These are phyloP conservation scores for Apodemia duryi DNA, from an alignment of 2,888 invertebrate genomes.

Conservation along the genomic window DNA sequence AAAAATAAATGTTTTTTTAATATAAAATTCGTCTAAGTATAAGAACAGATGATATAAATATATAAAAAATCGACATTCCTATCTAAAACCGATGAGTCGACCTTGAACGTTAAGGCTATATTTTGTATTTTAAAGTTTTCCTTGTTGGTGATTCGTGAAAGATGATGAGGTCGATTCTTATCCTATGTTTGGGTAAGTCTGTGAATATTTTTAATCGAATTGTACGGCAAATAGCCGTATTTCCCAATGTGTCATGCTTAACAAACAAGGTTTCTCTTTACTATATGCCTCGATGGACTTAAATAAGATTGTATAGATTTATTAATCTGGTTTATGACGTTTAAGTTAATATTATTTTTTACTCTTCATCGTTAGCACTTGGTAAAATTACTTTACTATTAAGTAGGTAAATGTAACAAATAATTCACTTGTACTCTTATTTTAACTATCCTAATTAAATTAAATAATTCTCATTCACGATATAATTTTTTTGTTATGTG, in stretches of 20 bases:
- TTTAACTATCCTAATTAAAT: no score
- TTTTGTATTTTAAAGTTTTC: slow-evolving; percentile 43
- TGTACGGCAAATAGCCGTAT: not conserved
- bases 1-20: slow-evolving; percentile 4
- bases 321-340: no score
- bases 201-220: slow-evolving; percentile 12
- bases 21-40: slow-evolving; percentile 5
- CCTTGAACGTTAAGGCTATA: slow-evolving; percentile 28
- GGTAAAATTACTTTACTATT: no score
- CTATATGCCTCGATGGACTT: no score
- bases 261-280: no score
- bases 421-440: no score
- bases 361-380: no score
- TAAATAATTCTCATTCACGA: no score
- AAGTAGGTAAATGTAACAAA: no score
- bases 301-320: no score
- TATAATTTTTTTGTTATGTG: no score
- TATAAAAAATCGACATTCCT: slow-evolving; percentile 13
- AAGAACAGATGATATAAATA: not conserved
- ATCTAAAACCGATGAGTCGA: slow-evolving; percentile 2
- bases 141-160: slow-evolving; percentile 38
- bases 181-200: slow-evolving; percentile 64
- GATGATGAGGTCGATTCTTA: slow-evolving; percentile 52
- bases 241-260: not conserved
- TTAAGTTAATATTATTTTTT: no score